Percentiles rank a stretch among this genome's conserved stretches.
phyloP scores from a whole-genome alignment of 2,113 vertebrate genomes.

The Brachirus orientalis region DNA sequence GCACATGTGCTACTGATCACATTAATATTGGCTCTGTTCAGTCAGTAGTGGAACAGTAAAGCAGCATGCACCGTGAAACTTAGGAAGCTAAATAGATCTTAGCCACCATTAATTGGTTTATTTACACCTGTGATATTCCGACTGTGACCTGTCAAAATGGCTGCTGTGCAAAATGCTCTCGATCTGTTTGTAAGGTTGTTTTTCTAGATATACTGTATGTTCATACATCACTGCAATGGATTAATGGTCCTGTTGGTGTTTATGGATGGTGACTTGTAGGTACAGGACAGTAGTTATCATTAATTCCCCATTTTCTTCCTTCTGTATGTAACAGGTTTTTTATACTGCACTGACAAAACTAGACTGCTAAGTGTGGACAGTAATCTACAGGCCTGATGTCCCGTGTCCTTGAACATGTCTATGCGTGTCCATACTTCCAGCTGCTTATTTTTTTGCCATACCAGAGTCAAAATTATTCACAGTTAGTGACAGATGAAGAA shows the following conservation, averaged over 20 bases:
- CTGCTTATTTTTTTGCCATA: conserved; percentile 18
- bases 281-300: conserved; percentile 23
- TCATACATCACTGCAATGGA: neutral
- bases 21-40: too few relatives aligned
- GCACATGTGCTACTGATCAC: too few relatives aligned
- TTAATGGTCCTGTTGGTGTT: conserved; percentile 27
- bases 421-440: conserved; percentile 5
- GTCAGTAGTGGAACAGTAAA: too few relatives aligned
- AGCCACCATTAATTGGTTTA: too few relatives aligned
- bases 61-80: too few relatives aligned
- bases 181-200: conserved; percentile 43
- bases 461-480: conserved; percentile 33
- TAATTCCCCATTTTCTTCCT: conserved; percentile 15
- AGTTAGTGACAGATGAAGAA: conserved; percentile 18
- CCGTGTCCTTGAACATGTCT: neutral
- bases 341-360: conserved; percentile 31
- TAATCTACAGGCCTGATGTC: conserved; percentile 5
- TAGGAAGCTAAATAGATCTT: too few relatives aligned
- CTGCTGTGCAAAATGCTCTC: too few relatives aligned
- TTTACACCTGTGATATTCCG: too few relatives aligned
- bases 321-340: conserved; percentile 22
- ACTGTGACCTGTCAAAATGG: too few relatives aligned
- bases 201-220: conserved; percentile 19
- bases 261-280: conserved; percentile 14
- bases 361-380: conserved; percentile 5